These are phyloP conservation scores for Procavia capensis DNA, from an alignment of 2,113 vertebrate genomes.

Conservation along the genomic window DNA sequence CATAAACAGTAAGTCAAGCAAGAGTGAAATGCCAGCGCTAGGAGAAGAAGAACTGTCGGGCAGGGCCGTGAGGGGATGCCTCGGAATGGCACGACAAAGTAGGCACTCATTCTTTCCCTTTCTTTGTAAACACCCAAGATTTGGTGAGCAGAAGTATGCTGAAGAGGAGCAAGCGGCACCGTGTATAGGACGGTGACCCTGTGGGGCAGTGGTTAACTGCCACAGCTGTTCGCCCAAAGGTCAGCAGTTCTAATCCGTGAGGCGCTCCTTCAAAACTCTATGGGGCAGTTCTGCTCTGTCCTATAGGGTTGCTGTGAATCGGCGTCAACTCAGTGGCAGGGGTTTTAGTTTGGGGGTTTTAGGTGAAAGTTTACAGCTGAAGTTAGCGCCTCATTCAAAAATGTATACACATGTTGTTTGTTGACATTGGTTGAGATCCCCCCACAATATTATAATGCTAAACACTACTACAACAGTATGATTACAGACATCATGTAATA, in stretches of 20 bases:
- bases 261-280: no score
- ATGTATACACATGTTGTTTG: no score
- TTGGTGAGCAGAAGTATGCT: not conserved
- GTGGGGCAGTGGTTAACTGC: no score
- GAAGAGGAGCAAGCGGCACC: not conserved
- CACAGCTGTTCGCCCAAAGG: no score
- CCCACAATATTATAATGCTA: not conserved
- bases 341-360: no score
- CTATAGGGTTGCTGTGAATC: no score
- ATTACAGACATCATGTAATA: not conserved
- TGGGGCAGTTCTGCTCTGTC: no score
- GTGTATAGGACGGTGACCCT: not conserved
- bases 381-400: no score
- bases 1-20: not conserved
- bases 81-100: not conserved
- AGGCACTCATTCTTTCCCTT: not conserved
- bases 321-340: no score
- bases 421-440: no score
- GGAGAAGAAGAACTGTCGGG: not conserved
- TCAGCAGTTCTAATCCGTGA: no score
- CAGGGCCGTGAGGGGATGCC: not conserved
- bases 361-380: no score
- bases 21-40: not conserved
- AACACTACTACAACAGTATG: not conserved
- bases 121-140: conserved; percentile 15